These are phyloP conservation scores for Conistra vaccinii DNA, from an alignment of 2,888 invertebrate species.

Conservation along the genomic window DNA sequence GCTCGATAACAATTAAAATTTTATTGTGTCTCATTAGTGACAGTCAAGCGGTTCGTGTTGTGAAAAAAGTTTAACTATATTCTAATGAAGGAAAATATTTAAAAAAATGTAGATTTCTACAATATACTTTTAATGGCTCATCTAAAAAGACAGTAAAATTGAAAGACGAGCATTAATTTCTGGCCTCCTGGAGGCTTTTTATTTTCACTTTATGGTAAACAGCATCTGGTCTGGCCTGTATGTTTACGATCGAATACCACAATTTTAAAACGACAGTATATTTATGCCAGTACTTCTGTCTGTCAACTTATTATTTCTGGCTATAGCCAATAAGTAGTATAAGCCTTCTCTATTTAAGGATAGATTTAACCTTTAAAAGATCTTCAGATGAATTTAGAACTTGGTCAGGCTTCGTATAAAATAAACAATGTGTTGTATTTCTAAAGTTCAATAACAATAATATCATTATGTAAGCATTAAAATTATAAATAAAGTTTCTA, in stretches of 20 bases:
- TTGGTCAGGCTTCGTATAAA: neutral
- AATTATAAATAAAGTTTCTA: too few relatives aligned
- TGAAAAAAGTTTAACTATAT: neutral
- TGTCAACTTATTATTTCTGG: neutral
- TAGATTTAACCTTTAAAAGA: neutral
- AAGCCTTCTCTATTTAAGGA: neutral
- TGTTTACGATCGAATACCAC: conserved; percentile 15
- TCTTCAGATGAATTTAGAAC: neutral
- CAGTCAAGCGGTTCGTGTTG: too few relatives aligned
- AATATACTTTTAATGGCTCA: conserved; percentile 16
- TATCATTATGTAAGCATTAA: neutral
- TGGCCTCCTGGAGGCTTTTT: conserved; percentile 23
- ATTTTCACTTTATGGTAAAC: conserved; percentile 45
- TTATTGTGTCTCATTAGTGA: too few relatives aligned
- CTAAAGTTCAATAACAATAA: neutral
- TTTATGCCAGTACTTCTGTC: neutral
- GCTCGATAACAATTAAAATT: too few relatives aligned
- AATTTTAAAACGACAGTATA: neutral
- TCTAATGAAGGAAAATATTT: neutral
- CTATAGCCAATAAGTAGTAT: neutral
- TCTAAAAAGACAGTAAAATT: conserved; percentile 28
- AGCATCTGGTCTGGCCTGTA: conserved; percentile 23
- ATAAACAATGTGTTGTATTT: neutral
- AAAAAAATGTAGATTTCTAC: conserved; percentile 26
- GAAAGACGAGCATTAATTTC: neutral